Conservation (phyloP, 2,888 invertebrate genomes). For the Spialia ferax region DNA sequence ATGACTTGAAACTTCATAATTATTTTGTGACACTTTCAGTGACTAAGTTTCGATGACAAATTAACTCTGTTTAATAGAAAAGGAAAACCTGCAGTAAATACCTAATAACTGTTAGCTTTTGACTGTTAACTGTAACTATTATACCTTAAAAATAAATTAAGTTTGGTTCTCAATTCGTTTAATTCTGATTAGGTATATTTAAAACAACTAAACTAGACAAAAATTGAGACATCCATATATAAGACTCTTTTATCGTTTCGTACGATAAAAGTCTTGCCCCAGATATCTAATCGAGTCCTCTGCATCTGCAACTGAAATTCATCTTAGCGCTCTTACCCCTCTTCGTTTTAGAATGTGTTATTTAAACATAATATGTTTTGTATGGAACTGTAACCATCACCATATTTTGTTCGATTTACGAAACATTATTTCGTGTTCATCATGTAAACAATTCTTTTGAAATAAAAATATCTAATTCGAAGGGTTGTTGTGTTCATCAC, state of each 20-base stretch:
- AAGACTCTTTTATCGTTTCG: too few relatives aligned
- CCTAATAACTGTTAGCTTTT: too few relatives aligned
- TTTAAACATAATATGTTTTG: background rate
- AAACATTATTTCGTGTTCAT: background rate
- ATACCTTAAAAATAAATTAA: background rate
- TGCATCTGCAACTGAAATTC: background rate
- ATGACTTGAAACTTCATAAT: slow-evolving; percentile 42
- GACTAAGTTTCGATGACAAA: slow-evolving; percentile 66
- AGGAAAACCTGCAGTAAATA: background rate
- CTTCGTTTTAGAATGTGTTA: background rate
- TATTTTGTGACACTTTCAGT: slow-evolving; percentile 75
- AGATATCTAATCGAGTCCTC: background rate
- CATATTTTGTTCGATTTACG: background rate
- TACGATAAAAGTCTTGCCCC: background rate
- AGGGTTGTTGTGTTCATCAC: too few relatives aligned
- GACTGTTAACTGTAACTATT: background rate
- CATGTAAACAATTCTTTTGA: background rate
- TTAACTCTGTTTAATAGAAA: too few relatives aligned
- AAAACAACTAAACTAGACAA: background rate
- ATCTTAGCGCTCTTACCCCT: background rate
- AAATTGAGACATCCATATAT: background rate
- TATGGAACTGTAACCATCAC: background rate
- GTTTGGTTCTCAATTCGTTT: background rate
- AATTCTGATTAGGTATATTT: background rate
- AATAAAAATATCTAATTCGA: background rate